Percentiles rank a stretch among this genome's conserved stretches.
Conservation (phyloP, 2,888 invertebrate genomes). For the Campopleginae sp. region DNA sequence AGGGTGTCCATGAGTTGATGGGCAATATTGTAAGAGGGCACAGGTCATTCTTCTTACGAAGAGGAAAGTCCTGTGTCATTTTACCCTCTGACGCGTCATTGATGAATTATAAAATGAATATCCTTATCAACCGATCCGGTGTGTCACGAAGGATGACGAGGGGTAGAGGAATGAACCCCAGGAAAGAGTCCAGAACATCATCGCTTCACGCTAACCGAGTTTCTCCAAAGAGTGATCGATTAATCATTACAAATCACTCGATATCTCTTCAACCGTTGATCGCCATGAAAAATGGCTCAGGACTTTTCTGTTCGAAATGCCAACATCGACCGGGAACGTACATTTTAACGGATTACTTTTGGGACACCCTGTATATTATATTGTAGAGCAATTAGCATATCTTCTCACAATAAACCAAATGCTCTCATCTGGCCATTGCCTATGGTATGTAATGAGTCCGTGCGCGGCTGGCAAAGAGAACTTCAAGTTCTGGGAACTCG, state of each 20-base stretch:
- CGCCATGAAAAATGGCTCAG: neutral
- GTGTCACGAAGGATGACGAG: neutral
- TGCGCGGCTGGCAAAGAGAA: constrained; percentile 27
- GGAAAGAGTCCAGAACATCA: neutral
- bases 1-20: neutral
- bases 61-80: neutral
- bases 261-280: neutral
- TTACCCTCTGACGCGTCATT: neutral
- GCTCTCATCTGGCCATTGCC: constrained; percentile 65
- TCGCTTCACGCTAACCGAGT: neutral
- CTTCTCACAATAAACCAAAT: constrained; percentile 74
- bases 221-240: neutral
- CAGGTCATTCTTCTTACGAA: neutral
- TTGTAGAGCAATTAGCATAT: constrained; percentile 72
- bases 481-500: constrained; percentile 31
- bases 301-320: neutral
- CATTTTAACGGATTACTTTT: neutral
- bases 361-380: constrained; percentile 26
- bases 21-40: neutral
- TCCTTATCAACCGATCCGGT: neutral
- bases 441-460: constrained; percentile 31
- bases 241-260: neutral
- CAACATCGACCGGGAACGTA: too few species aligned
- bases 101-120: neutral
- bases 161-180: neutral